These are phyloP conservation scores for Odontophorus gujanensis DNA, from an alignment of 2,113 vertebrate genomes.

Conservation along the genomic window DNA sequence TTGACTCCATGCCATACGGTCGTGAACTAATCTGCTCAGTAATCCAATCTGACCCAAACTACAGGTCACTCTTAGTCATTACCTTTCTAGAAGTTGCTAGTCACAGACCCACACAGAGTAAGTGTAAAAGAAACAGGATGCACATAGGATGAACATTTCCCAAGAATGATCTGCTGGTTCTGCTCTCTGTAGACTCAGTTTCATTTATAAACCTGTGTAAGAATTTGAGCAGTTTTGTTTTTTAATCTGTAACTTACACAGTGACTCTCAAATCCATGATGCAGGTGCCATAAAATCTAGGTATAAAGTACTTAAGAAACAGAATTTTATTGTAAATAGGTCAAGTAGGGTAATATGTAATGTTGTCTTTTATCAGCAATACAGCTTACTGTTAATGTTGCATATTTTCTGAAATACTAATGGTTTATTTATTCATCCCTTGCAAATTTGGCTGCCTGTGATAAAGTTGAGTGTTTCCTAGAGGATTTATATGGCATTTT, in stretches of 20 bases:
- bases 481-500: slow-evolving; percentile 18
- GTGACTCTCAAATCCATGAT: background rate
- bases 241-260: background rate
- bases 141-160: background rate
- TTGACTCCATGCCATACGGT: background rate
- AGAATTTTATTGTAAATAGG: background rate
- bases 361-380: background rate
- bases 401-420: slow-evolving; percentile 19
- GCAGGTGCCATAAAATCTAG: background rate
- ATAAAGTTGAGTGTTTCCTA: slow-evolving; percentile 14
- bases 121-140: background rate
- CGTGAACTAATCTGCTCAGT: background rate
- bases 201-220: background rate
- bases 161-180: background rate
- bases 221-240: background rate
- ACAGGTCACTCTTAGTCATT: background rate
- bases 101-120: background rate
- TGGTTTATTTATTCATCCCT: slow-evolving; percentile 28
- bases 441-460: slow-evolving; percentile 3
- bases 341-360: background rate
- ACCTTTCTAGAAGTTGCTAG: background rate
- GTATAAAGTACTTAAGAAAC: background rate
- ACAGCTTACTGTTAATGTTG: background rate
- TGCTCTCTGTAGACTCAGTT: background rate
- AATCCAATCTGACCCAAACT: background rate